A percentile compares a stretch with the other conserved stretches of the same genome.
phyloP scores from a whole-genome alignment of 2,888 invertebrate species.

The Aspidiotus destructor region DNA sequence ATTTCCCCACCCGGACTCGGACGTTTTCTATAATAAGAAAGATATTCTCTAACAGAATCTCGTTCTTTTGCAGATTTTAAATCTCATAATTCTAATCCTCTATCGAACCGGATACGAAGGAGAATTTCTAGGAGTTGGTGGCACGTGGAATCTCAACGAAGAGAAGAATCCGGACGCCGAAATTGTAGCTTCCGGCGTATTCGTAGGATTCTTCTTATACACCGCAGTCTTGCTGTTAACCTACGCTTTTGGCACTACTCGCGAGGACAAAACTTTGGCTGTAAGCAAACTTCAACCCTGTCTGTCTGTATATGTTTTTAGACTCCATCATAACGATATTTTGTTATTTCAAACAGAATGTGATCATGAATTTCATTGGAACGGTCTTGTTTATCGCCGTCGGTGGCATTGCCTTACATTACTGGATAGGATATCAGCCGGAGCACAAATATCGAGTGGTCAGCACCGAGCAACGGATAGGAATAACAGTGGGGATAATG shows the following conservation, averaged over 20 bases:
- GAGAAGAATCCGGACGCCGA: slow-evolving; percentile 79
- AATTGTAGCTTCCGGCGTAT: slow-evolving; percentile 76
- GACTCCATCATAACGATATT: slow-evolving; percentile 10
- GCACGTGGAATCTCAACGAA: slow-evolving; percentile 82
- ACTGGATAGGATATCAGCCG: slow-evolving; percentile 77
- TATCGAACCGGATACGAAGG: slow-evolving; percentile 76
- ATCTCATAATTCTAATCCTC: slow-evolving; percentile 65
- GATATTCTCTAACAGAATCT: too few relatives aligned
- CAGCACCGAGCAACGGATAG: slow-evolving; percentile 67
- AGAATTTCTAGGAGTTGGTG: slow-evolving; percentile 74
- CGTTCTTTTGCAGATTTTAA: slow-evolving; percentile 54
- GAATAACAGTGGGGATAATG: slow-evolving; percentile 67
- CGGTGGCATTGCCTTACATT: slow-evolving; percentile 76
- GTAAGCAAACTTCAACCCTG: slow-evolving; percentile 40
- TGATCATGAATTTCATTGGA: slow-evolving; percentile 79
- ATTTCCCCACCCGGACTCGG: too few relatives aligned
- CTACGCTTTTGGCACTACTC: slow-evolving; percentile 59
- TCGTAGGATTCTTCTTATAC: slow-evolving; percentile 77
- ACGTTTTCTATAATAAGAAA: too few relatives aligned
- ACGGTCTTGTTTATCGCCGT: slow-evolving; percentile 76
- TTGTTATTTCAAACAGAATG: slow-evolving; percentile 52
- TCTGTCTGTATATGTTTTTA: not conserved
- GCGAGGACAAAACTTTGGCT: slow-evolving; percentile 60
- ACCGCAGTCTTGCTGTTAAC: slow-evolving; percentile 66
- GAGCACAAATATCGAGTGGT: slow-evolving; percentile 67